Evolutionary conservation across 2,888 invertebrate genomes (phyloP), one percentile per base, ranked within the genome.

Genomic region (Cetonia aurata): DNA sequence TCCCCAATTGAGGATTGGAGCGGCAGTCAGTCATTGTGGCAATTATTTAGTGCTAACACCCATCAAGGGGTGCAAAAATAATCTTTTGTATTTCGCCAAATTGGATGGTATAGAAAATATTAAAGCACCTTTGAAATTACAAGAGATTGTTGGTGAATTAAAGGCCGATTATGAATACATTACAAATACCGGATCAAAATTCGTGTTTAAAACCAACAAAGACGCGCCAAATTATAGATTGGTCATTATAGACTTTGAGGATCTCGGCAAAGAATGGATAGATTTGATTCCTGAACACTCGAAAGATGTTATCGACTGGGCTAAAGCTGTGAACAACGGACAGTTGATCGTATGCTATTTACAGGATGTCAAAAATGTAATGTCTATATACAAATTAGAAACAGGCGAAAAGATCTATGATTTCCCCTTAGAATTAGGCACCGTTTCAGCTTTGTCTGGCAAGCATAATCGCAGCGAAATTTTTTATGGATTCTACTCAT

Each of bases 151-250:
- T 67, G 91, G 92, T 79, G 92, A 94, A 83, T 93, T 97, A 83
- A 96, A 97, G 84, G 95, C 96, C 0, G 97, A 97, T 84, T 98
- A 95, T 84, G 94, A 96, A 87, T 98, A 96, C 82, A 87, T 99
- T 15, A 95, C 96, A 25, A 98, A 97, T 84, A 91, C 93, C 74
- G 96, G 92, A 0, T 88, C 91, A 0, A 88, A 92, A 77, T 92
- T 93, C 75, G 90, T 94, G 80, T 94, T 99, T 84, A 91, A 93
- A 55, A 98, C 99, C 19, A 98, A 99, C 85, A 94, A 95, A 84
- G 89, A 95, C 83, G 95, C 99, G 0, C 95, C 97, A 6, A 96
- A 96, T 85, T 97, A 96, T 86, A 91, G 93, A 74, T 88, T 99
- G 50, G 90, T 98, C 80, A 88, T 89, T 76, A 95, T 98, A 75